Base-by-base conservation (phyloP, 2,888 invertebrate species). In the Drosophila dives region DNA sequence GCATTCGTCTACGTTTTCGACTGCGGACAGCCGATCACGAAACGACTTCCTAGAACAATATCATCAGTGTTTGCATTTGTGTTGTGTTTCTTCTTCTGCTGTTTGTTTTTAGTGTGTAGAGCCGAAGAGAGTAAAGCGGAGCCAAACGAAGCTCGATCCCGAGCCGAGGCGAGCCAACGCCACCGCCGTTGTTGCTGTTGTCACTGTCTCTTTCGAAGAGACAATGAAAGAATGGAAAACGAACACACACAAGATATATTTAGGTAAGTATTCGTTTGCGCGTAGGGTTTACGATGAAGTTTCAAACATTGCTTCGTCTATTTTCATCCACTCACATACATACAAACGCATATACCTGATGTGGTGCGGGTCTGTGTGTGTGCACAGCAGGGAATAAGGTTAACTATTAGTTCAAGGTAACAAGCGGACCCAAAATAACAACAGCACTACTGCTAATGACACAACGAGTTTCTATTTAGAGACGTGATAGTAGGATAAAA, bases 381-480 rank as follows among this genome's bases (percentile, higher is more conserved):
- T 70, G 48, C 75, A 72, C 75, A 78, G 81, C 68, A 67, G 85
- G 79, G 71, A 86, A 83, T 88, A 88, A 59, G 65, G 73, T 67
- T 76, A 81, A 86, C 81, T 86, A 86, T 86, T 89, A 84, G 84
- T 84, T 84, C 74, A 86, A 83, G 89, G 84, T 83, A 86, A 84
- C 83, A 80, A 83, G 64, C 76, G 60, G 59, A 66, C 80, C 71
- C 64, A 69, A 73, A 72, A 59, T 36, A 70, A 68, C 49, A 64
- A 61, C 58, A 60, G 45, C 62, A 64, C 45, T 55, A 68, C 75
- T 68, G 74, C 73, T 84, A 86, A 86, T 86, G 87, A 86, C 84
- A 80, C 77, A 84, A 83, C 89, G 84, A 84, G 87, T 84, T 89
- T 84, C 89, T 83, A 86, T 84, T 86, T 89, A 83, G 72, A 79